A percentile compares a stretch with the other conserved stretches of the same genome.
Evolutionary conservation across 1,140 invertebrate species (phyloP).

Genomic region (Aporrectodea caliginosa): DNA sequence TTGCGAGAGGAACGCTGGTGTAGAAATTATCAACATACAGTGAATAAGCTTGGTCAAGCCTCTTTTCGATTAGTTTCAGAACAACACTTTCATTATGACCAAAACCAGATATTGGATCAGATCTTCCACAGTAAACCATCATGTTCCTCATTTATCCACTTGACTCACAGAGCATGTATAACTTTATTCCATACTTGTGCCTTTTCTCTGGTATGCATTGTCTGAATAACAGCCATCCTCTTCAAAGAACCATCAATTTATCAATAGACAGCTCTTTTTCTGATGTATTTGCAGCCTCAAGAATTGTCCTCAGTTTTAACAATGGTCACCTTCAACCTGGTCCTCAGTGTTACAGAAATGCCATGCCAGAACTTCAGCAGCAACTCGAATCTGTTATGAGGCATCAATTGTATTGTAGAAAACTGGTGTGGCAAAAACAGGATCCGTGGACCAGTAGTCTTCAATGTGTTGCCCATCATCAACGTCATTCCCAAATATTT

Average conservation of each 20-base stretch:
- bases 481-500: no score
- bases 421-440: neutral
- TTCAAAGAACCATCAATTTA: slow-evolving; percentile 20
- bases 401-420: neutral
- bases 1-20: no score
- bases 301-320: neutral
- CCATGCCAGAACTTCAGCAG: slow-evolving; percentile 18
- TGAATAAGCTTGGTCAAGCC: slow-evolving; percentile 7
- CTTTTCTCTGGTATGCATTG: slow-evolving; percentile 17
- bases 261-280: neutral
- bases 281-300: neutral
- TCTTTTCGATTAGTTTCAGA: neutral
- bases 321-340: neutral
- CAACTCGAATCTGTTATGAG: slow-evolving; percentile 14
- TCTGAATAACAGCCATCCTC: slow-evolving; percentile 17
- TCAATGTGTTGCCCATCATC: no score
- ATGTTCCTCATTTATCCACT: neutral
- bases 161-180: slow-evolving; percentile 18
- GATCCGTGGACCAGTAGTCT: neutral
- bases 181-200: slow-evolving; percentile 23
- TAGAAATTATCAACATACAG: no score
- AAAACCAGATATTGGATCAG: neutral
- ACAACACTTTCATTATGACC: neutral
- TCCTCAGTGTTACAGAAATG: slow-evolving; percentile 10
- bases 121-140: neutral